These are phyloP conservation scores for Synergus umbraculus DNA, from an alignment of 2,888 invertebrate species.

Conservation along the genomic window DNA sequence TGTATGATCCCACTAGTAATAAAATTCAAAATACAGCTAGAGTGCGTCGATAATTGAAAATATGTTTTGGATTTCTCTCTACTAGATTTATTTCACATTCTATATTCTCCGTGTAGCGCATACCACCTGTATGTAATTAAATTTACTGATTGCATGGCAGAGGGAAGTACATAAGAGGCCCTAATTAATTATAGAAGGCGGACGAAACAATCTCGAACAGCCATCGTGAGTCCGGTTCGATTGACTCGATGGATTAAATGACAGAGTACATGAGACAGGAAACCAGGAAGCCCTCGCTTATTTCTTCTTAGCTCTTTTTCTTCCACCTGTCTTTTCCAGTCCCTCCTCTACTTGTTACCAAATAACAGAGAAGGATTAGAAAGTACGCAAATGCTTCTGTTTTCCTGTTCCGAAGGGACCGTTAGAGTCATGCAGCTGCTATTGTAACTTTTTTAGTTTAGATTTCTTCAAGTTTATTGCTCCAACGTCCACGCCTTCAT, in stretches of 20 bases:
- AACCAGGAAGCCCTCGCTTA: slow-evolving; percentile 64
- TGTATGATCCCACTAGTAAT: neutral
- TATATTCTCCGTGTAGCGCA: neutral
- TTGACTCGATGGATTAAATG: slow-evolving; percentile 1
- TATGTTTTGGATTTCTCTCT: neutral
- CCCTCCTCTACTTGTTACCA: slow-evolving; percentile 51
- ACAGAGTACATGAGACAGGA: slow-evolving; percentile 60
- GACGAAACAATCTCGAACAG: neutral
- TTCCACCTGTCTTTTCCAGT: slow-evolving; percentile 53
- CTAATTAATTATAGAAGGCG: neutral
- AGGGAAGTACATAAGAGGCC: neutral
- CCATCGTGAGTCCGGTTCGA: neutral
- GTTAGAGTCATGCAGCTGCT: neutral
- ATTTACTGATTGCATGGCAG: neutral
- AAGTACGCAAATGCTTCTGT: neutral
- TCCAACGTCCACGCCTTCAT: slow-evolving; percentile 1
- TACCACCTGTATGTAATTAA: neutral
- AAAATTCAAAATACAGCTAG: neutral
- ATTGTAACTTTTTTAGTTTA: neutral
- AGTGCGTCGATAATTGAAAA: neutral
- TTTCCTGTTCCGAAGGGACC: neutral
- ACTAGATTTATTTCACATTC: neutral
- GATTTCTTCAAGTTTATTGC: neutral
- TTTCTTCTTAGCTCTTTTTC: slow-evolving; percentile 56
- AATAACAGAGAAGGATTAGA: slow-evolving; percentile 42